A percentile compares a stretch with the other conserved stretches of the same genome.
These are phyloP conservation scores for Thalpophila matura DNA, from an alignment of 2,888 invertebrate genomes.

Conservation along the genomic window DNA sequence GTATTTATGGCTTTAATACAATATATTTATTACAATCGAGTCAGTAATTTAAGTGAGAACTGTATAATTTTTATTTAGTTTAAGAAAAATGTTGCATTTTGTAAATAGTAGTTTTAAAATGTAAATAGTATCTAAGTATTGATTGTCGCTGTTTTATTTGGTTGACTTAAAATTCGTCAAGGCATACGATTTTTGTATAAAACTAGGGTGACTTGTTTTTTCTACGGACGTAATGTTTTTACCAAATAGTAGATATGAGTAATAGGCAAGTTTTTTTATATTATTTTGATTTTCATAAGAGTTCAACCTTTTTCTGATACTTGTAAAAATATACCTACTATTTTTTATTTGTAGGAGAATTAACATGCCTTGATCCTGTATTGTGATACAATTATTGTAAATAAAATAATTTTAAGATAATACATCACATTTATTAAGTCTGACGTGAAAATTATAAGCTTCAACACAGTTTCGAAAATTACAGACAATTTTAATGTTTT, in stretches of 20 bases:
- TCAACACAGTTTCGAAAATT: conserved; percentile 10
- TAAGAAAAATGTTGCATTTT: conserved; percentile 71
- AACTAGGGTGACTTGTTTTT: background rate
- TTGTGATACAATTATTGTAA: conserved; percentile 82
- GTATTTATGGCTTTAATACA: conserved; percentile 72
- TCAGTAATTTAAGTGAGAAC: conserved; percentile 85
- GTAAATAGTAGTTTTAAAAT: conserved; percentile 64
- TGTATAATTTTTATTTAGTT: conserved; percentile 66
- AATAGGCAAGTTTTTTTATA: conserved; percentile 8
- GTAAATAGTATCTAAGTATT: conserved; percentile 54
- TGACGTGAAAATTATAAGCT: conserved; percentile 32
- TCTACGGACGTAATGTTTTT: background rate
- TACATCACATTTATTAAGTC: conserved; percentile 60
- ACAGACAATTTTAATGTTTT: conserved; percentile 10
- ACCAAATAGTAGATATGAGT: conserved; percentile 17
- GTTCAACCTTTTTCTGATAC: background rate
- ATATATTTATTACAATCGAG: conserved; percentile 85
- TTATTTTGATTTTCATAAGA: background rate
- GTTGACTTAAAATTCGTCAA: conserved; percentile 36
- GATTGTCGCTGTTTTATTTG: conserved; percentile 55
- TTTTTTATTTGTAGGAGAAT: background rate
- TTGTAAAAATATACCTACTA: background rate
- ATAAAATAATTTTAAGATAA: conserved; percentile 63
- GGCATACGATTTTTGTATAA: conserved; percentile 25
- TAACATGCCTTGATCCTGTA: conserved; percentile 79